A percentile compares a stretch with the other conserved stretches of the same genome.
Conservation (phyloP, 2,113 vertebrate genomes). For the Triplophysa tibetana region DNA sequence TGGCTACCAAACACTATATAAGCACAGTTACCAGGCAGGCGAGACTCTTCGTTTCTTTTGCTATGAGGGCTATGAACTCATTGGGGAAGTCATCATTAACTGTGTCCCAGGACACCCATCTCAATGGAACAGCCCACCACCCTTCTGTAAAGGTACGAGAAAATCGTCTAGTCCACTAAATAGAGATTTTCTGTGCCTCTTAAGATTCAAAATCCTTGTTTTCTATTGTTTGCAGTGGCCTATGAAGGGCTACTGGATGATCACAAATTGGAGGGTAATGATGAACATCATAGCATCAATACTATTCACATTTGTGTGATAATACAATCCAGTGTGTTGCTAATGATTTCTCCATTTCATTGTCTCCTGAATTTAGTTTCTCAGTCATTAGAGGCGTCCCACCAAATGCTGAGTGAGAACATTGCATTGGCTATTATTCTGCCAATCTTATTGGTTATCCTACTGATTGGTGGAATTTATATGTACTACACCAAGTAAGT, state of each 20-base stretch:
- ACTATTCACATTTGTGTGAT: not conserved
- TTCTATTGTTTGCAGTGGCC: slow-evolving; percentile 71
- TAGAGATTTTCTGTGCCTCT: not conserved
- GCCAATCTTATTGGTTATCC: slow-evolving; percentile 86
- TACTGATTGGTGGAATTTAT: slow-evolving; percentile 90
- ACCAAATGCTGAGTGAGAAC: slow-evolving; percentile 87
- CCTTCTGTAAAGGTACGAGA: slow-evolving; percentile 86
- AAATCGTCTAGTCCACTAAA: not conserved
- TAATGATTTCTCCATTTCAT: slow-evolving; percentile 1
- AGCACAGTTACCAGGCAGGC: slow-evolving; percentile 90
- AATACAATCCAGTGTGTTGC: not conserved
- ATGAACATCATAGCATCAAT: slow-evolving; percentile 8
- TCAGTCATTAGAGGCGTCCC: slow-evolving; percentile 83
- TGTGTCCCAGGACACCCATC: slow-evolving; percentile 89
- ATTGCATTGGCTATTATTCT: slow-evolving; percentile 89
- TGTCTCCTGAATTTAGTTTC: slow-evolving; percentile 72
- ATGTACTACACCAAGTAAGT: slow-evolving; percentile 93
- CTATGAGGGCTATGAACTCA: slow-evolving; percentile 90
- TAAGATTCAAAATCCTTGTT: not conserved
- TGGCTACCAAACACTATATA: slow-evolving; percentile 90
- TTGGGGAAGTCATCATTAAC: slow-evolving; percentile 89
- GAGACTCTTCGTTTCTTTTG: slow-evolving; percentile 92
- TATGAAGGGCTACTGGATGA: slow-evolving; percentile 90
- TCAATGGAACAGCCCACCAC: slow-evolving; percentile 90
- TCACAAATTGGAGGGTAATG: slow-evolving; percentile 85